A percentile compares a stretch with the other conserved stretches of the same genome.
Evolutionary conservation across 2,888 invertebrate genomes (phyloP).

Genomic region (Drosophila lutescens): DNA sequence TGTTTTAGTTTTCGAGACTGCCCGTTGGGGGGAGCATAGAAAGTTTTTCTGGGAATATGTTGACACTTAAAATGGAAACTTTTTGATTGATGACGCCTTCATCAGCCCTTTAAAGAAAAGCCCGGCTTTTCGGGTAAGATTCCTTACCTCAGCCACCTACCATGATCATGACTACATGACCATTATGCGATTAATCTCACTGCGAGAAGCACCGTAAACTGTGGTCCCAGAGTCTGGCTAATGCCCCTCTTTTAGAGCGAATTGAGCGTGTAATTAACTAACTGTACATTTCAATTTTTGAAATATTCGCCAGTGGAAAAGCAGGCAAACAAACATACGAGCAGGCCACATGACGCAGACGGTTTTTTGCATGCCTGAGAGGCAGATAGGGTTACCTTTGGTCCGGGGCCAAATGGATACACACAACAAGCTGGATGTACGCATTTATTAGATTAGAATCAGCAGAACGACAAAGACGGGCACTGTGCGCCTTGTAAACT

Average conservation of each 20-base stretch:
- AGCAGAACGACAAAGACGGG: background rate
- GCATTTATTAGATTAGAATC: slow-evolving; percentile 51
- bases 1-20: slow-evolving; percentile 57
- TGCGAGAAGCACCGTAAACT: slow-evolving; percentile 63
- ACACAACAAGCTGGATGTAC: slow-evolving; percentile 32
- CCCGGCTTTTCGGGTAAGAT: no score
- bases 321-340: slow-evolving; percentile 31
- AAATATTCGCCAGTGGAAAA: slow-evolving; percentile 58
- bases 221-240: slow-evolving; percentile 21
- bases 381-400: slow-evolving; percentile 13
- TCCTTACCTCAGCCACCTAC: background rate
- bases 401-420: slow-evolving; percentile 31
- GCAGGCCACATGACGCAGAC: slow-evolving; percentile 64
- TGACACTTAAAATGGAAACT: slow-evolving; percentile 65
- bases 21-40: slow-evolving; percentile 3
- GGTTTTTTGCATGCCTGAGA: slow-evolving; percentile 36
- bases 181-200: slow-evolving; percentile 67
- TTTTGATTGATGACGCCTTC: slow-evolving; percentile 60
- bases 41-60: slow-evolving; percentile 44
- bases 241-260: slow-evolving; percentile 64
- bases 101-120: no score
- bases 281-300: slow-evolving; percentile 79
- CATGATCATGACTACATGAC: slow-evolving; percentile 1
- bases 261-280: slow-evolving; percentile 77
- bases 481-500: no score